Evolutionary conservation across 2,113 vertebrate species (phyloP), one percentile per base, ranked within the genome.

Genomic region (Eidolon helvum): DNA sequence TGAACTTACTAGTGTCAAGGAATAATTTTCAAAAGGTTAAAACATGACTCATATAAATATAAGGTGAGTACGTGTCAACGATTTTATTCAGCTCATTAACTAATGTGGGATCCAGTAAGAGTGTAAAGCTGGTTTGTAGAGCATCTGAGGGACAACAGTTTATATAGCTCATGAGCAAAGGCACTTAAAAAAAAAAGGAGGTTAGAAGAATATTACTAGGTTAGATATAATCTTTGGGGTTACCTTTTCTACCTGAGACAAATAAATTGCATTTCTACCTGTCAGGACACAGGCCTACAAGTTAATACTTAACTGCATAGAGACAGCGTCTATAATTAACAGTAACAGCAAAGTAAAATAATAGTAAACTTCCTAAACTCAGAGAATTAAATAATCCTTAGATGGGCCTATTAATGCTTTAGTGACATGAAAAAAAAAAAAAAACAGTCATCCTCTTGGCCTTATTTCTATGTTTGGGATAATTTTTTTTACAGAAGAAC

Each of bases 191-290:
- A 80, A 7, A 4, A 61, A 63, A 63, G 3, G 10, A 61, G 28
- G 26, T 63, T 63, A 63, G 28, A 63, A 63, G 59, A 63, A 63
- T 28, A 63, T 63, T 12, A 63, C 59, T 30, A 50, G 11, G 59
- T 63, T 63, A 63, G 59, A 63, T 30, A 63, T 53, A 93, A 78
- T 0, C 30, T 77, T 77, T 48, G 19, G n/a, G 43, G 38, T 38
- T 84, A 65, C 40, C 57, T 69, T 96, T 94, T 78, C 72, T 79
- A 53, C 33, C 53, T 75, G 65, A 80, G 78, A 94, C 40, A 90
- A 90, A 85, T 66, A 40, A 88, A 63, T 53, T 43, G 50, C 26
- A 63, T 82, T 69, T 93, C 57, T 45, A n/a, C 57, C 53, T 33
- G 24, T 55, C 19, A 75, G 10, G 28, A 65, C 38, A 75, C 35